Evolutionary conservation across 1,140 invertebrate species (phyloP), one percentile per base, ranked within the genome.

Genomic region (Pseudomyrmex gracilis): DNA sequence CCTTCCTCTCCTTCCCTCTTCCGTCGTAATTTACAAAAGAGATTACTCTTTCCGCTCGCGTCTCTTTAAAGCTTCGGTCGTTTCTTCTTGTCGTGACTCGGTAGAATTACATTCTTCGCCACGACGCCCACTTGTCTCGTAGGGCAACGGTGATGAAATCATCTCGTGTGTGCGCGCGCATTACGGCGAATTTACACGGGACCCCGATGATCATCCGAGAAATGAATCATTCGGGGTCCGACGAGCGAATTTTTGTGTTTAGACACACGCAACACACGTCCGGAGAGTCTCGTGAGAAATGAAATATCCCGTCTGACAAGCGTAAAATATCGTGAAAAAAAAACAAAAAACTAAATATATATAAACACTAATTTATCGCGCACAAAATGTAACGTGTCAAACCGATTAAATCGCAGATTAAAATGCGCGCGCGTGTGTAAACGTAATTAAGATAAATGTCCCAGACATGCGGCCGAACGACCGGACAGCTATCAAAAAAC

Each of bases 91-190:
- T 24, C 20, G 15, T 68, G 51, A 68, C 63, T 24, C 66, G 20
- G 76, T 60, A 70, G 76, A 80, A 80, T 80, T 80, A 80, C 76
- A 80, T 80, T 80, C 76, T 66, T 58, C 12, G 66, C 53, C 34
- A 34, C 7, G 66, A 80, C 76, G 76, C 76, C 76, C 76, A 80
- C 76, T 80, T 80, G 76, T 80, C 66, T 80, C 55, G 76, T 80
- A 80, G 76, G 76, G 76, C 66, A 34, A 58, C 51, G 43, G 53
- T 80, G 76, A 80, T 80, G 66, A 80, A 80, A 80, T 80, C 76
- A 80, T 80, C 76, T 71, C 76, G 22, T 51, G 76, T 34, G 34
- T 5, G 34, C 34, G 34, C 34, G 49, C 53, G 12, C 43, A 47
- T 80, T 68, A 80, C 57, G 4, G 76, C 53, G 53, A 80, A 80